Conservation (phyloP, 2,797 vertebrate species). For the Spea hammondii region DNA sequence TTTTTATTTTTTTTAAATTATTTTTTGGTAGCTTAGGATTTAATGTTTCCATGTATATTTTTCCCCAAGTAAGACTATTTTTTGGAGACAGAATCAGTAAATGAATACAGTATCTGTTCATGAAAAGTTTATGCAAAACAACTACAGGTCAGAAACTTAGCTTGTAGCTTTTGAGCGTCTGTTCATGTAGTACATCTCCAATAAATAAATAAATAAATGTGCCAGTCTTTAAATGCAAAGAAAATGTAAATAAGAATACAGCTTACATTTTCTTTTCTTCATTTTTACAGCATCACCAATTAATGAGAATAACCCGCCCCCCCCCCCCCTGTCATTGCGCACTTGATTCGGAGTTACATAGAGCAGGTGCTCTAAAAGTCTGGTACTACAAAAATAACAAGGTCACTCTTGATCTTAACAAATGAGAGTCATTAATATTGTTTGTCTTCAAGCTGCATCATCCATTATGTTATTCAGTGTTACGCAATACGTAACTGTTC, state of each 20-base stretch:
- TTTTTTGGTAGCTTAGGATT: no score
- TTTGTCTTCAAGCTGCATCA: conserved; percentile 27
- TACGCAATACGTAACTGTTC: conserved; percentile 28
- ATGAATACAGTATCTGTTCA: no score
- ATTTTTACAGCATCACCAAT: background rate
- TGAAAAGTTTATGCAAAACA: no score
- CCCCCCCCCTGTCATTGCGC: background rate
- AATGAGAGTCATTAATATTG: conserved; percentile 45
- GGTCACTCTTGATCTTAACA: conserved; percentile 31
- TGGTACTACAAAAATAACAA: conserved; percentile 16
- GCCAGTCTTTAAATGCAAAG: no score
- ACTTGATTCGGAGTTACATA: background rate
- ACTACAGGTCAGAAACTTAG: no score
- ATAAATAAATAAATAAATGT: no score
- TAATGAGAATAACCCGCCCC: background rate
- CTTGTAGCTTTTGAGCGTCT: no score
- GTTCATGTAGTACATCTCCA: no score
- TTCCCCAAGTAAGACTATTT: no score
- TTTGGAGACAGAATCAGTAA: no score
- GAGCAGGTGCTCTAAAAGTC: conserved; percentile 1
- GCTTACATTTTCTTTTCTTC: background rate
- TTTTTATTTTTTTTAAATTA: no score
- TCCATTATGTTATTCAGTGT: conserved; percentile 24
- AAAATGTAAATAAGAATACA: background rate
- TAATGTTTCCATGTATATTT: no score